phyloP scores from a whole-genome alignment of 2,888 invertebrate genomes.

The Tinea semifulvella region DNA sequence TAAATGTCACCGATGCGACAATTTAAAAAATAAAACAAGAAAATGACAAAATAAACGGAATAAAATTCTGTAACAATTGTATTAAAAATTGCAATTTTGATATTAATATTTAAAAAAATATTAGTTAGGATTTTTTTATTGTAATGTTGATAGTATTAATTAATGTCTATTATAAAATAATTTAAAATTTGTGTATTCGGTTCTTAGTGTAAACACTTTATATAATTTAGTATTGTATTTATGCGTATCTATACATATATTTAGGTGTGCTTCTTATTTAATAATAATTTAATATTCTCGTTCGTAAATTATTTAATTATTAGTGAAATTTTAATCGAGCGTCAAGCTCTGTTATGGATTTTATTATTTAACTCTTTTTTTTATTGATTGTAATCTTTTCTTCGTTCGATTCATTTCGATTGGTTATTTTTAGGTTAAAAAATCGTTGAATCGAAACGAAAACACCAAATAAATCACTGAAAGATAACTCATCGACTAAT shows the following conservation, averaged over 20 bases:
- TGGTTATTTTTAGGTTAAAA: conserved; percentile 10
- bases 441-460: conserved; percentile 54
- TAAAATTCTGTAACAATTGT: conserved; percentile 10
- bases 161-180: neutral
- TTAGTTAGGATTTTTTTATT: conserved; percentile 1
- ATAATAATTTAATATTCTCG: too few relatives aligned
- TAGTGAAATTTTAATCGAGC: too few relatives aligned
- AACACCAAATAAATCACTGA: conserved; percentile 62
- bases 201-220: neutral
- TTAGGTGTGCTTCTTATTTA: too few relatives aligned
- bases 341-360: too few relatives aligned
- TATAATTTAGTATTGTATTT: conserved; percentile 4
- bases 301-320: too few relatives aligned
- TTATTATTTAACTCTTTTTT: too few relatives aligned
- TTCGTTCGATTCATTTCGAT: conserved; percentile 15
- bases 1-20: neutral
- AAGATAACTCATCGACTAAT: conserved; percentile 58
- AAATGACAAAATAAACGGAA: conserved; percentile 11
- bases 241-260: neutral
- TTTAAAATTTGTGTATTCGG: neutral
- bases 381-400: too few relatives aligned
- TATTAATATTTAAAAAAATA: neutral
- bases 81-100: conserved; percentile 5
- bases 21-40: neutral
- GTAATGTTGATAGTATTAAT: neutral